Percentiles rank a stretch among this genome's conserved stretches.
Evolutionary conservation across 2,797 vertebrate species (phyloP).

Genomic region (Bucorvus abyssinicus): DNA sequence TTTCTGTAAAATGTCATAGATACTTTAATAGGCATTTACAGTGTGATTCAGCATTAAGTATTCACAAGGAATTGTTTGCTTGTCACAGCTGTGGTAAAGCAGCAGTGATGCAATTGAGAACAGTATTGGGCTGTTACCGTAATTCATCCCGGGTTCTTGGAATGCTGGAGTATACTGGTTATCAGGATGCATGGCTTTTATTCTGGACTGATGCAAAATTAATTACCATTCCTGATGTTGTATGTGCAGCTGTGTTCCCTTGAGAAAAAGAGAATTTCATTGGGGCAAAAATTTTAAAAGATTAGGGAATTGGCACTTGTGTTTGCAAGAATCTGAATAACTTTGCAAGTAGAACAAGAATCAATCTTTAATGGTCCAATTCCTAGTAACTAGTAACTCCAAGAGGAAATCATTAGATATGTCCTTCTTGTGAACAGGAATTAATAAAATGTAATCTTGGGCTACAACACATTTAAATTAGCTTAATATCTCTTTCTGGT

Average conservation of each 20-base stretch:
- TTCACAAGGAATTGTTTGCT: not conserved
- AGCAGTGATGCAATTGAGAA: not conserved
- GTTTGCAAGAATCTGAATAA: not conserved
- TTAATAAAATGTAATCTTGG: conserved; percentile 12
- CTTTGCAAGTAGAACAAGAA: not conserved
- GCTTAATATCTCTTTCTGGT: not conserved
- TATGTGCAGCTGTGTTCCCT: not conserved
- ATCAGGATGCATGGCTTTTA: not conserved
- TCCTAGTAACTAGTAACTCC: not conserved
- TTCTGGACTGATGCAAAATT: not conserved
- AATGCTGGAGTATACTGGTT: not conserved
- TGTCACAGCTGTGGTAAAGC: not conserved
- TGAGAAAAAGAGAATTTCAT: not conserved
- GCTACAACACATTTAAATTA: conserved; percentile 39
- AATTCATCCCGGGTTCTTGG: not conserved
- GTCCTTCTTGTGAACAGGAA: conserved; percentile 33
- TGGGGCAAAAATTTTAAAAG: not conserved
- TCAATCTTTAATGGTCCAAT: not conserved
- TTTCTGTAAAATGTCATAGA: not conserved
- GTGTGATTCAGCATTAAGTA: not conserved
- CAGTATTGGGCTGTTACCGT: not conserved
- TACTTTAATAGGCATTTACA: not conserved
- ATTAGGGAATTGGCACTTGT: not conserved
- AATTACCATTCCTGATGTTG: not conserved
- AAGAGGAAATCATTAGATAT: conserved; percentile 19